Conservation (phyloP, 2,113 vertebrate species). For the Canis aureus region DNA sequence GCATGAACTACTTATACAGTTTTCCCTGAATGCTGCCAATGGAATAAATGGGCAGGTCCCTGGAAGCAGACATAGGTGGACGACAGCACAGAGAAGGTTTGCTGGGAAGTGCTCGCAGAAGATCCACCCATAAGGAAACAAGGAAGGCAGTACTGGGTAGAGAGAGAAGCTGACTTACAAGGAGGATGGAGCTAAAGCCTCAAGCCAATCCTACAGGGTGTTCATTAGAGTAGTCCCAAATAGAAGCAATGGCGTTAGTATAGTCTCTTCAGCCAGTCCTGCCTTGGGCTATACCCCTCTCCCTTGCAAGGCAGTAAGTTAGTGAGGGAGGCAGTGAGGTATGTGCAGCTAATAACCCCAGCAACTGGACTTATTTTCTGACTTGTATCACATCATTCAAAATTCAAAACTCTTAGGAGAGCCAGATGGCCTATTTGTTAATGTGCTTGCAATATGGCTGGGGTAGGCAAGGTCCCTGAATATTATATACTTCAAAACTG, state of each 20-base stretch:
- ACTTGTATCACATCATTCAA: neutral
- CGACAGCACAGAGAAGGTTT: neutral
- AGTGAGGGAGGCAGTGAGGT: neutral
- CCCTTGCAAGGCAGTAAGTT: neutral
- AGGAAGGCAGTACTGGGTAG: neutral
- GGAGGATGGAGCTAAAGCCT: neutral
- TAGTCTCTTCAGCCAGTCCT: neutral
- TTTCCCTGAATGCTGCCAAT: neutral
- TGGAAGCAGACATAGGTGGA: neutral
- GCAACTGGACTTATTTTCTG: neutral
- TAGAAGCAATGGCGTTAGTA: neutral
- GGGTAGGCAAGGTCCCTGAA: neutral
- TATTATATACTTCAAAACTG: neutral
- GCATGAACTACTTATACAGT: neutral
- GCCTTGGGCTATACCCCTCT: neutral
- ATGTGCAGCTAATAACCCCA: neutral
- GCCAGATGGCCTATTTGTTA: neutral
- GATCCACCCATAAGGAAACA: neutral
- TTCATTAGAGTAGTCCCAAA: neutral
- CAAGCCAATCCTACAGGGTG: neutral
- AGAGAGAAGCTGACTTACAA: neutral
- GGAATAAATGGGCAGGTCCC: neutral
- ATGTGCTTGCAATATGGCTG: neutral
- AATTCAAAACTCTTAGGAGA: neutral
- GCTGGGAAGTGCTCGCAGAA: neutral